phyloP scores from a whole-genome alignment of 1,140 invertebrate genomes.

The Bathynomus jamesi region DNA sequence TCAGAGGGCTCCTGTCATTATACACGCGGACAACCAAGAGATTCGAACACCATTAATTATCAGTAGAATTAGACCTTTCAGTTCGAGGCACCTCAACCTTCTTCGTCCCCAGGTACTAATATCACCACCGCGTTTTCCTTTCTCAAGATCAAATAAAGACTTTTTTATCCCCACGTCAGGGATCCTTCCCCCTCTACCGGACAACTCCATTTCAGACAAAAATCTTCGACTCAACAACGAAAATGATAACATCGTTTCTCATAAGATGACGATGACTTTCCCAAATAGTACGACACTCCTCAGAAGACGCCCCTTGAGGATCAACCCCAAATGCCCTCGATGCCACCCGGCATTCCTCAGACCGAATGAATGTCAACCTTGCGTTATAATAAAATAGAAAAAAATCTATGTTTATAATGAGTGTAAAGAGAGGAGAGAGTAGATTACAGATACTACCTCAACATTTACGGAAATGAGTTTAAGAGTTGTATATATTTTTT shows the following conservation, averaged over 20 bases:
- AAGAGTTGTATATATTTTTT: neutral
- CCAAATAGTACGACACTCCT: neutral
- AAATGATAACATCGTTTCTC: slow-evolving; percentile 2
- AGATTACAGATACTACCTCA: neutral
- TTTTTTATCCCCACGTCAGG: slow-evolving; percentile 32
- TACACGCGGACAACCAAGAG: slow-evolving; percentile 9
- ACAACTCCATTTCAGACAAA: neutral
- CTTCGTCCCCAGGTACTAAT: neutral
- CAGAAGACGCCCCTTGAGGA: neutral
- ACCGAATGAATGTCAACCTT: slow-evolving; percentile 31
- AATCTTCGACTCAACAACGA: neutral
- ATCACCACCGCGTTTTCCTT: neutral
- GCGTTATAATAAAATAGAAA: slow-evolving; percentile 32
- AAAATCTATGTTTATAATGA: neutral
- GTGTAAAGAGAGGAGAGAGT: neutral
- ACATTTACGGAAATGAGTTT: neutral
- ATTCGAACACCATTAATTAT: slow-evolving; percentile 5
- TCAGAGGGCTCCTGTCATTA: neutral
- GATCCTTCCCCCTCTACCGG: slow-evolving; percentile 11
- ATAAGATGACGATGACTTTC: slow-evolving; percentile 30
- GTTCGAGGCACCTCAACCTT: neutral
- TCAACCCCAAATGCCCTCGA: slow-evolving; percentile 32
- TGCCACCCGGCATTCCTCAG: slow-evolving; percentile 34
- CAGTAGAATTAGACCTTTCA: too few species aligned
- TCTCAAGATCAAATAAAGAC: slow-evolving; percentile 13